These are phyloP conservation scores for Apostichopus californicus DNA, from an alignment of 35 echinoderm and acorn worm species.

Conservation along the genomic window DNA sequence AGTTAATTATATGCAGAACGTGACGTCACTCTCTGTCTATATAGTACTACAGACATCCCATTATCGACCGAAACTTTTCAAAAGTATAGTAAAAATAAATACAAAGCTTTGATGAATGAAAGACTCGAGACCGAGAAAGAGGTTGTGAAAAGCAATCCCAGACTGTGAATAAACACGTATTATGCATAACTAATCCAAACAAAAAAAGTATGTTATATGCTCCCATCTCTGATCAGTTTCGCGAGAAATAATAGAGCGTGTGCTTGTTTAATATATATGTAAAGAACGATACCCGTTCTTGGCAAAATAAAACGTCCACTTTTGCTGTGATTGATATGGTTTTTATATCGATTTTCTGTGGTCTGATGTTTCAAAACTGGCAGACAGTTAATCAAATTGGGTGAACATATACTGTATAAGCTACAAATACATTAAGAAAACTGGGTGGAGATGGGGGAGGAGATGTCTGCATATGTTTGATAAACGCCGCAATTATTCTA, in stretches of 20 bases:
- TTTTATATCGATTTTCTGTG: not conserved
- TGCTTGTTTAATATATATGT: not conserved
- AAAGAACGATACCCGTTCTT: not conserved
- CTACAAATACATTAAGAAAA: not conserved
- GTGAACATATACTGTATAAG: not conserved
- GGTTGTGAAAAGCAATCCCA: not conserved
- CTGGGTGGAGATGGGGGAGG: no score
- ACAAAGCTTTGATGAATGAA: no score
- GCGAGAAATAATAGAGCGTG: not conserved
- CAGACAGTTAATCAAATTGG: slow-evolving; percentile 1
- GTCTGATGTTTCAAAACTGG: not conserved
- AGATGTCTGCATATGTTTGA: no score
- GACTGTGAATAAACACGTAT: not conserved
- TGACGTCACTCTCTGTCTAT: no score
- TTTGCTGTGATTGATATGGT: not conserved
- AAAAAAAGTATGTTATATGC: not conserved
- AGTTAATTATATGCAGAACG: no score
- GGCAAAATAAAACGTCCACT: not conserved
- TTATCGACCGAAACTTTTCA: no score
- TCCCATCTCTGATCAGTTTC: not conserved
- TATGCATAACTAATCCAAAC: not conserved
- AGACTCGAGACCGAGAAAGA: no score
- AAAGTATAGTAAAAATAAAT: no score
- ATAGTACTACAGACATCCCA: no score
- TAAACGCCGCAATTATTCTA: no score